A percentile compares a stretch with the other conserved stretches of the same genome.
phyloP scores from a whole-genome alignment of 2,113 vertebrate genomes.

The Corydoras sp. region DNA sequence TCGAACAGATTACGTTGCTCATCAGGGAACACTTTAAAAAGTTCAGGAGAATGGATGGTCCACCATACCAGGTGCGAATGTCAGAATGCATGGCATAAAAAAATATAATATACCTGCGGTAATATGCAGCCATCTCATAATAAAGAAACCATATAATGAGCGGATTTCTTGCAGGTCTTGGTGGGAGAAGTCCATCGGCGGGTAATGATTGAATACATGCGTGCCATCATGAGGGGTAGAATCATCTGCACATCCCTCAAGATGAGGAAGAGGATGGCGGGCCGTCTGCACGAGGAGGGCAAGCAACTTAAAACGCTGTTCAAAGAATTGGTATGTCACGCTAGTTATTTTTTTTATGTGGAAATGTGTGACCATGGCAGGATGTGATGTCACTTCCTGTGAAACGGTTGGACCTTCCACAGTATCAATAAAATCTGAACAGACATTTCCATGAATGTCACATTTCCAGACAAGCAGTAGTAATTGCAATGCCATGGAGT shows the following conservation, averaged over 20 bases:
- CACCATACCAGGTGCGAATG: slow-evolving; percentile 76
- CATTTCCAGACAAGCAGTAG: slow-evolving; percentile 5
- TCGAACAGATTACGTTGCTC: slow-evolving; percentile 72
- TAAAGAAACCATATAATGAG: too few relatives aligned
- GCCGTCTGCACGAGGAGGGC: slow-evolving; percentile 73
- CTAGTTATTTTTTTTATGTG: neutral
- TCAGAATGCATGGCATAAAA: too few relatives aligned
- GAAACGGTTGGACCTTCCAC: neutral
- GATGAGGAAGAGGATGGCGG: slow-evolving; percentile 75
- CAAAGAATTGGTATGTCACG: slow-evolving; percentile 72
- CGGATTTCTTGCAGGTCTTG: slow-evolving; percentile 59
- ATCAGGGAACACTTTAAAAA: slow-evolving; percentile 72
- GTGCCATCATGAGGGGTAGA: slow-evolving; percentile 75
- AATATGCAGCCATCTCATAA: too few relatives aligned
- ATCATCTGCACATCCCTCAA: slow-evolving; percentile 77
- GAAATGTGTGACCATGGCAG: slow-evolving; percentile 9
- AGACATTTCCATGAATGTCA: neutral
- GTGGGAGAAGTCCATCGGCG: slow-evolving; percentile 76
- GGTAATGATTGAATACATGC: slow-evolving; percentile 77
- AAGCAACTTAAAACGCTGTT: slow-evolving; percentile 78
- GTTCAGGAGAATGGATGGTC: slow-evolving; percentile 70
- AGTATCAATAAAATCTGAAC: slow-evolving; percentile 9
- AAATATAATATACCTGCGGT: too few relatives aligned
- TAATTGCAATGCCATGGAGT: slow-evolving; percentile 6
- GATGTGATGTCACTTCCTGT: neutral